Evolutionary conservation across 2,888 invertebrate genomes (phyloP).

Genomic region (Dolichopus griseipennis): DNA sequence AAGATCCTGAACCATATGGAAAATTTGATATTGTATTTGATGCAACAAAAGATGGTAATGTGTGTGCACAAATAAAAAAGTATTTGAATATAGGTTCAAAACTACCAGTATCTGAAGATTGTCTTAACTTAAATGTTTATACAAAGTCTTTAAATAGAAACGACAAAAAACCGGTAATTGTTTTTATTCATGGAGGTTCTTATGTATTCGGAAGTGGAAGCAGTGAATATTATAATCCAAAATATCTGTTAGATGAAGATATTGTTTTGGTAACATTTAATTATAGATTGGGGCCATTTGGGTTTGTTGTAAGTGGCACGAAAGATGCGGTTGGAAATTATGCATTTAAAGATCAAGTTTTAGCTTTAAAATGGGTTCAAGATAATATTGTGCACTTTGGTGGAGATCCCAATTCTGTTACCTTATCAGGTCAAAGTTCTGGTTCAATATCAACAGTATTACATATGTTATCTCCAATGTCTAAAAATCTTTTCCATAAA

Average conservation of each 20-base stretch:
- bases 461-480: constrained; percentile 54
- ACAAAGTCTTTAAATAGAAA: constrained; percentile 27
- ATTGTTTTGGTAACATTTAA: constrained; percentile 36
- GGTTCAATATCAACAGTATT: constrained; percentile 45
- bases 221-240: constrained; percentile 27
- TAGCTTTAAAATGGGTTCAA: constrained; percentile 55
- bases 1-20: constrained; percentile 32
- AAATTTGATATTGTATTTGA: constrained; percentile 37
- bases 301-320: constrained; percentile 53
- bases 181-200: constrained; percentile 36
- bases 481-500: constrained; percentile 56
- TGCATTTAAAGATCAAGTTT: constrained; percentile 59
- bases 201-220: constrained; percentile 29
- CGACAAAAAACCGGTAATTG: constrained; percentile 18
- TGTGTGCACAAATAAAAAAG: constrained; percentile 32
- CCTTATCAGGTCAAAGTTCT: constrained; percentile 52
- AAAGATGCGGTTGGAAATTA: constrained; percentile 55
- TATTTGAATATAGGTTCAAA: not conserved
- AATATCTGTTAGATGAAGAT: constrained; percentile 34
- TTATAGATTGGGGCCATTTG: constrained; percentile 39
- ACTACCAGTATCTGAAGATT: constrained; percentile 50
- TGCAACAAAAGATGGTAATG: constrained; percentile 40
- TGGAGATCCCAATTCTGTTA: constrained; percentile 54
- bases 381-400: constrained; percentile 56
- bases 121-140: constrained; percentile 56